Evolutionary conservation across 2,113 vertebrate species (phyloP).

Genomic region (Delphinus delphis): DNA sequence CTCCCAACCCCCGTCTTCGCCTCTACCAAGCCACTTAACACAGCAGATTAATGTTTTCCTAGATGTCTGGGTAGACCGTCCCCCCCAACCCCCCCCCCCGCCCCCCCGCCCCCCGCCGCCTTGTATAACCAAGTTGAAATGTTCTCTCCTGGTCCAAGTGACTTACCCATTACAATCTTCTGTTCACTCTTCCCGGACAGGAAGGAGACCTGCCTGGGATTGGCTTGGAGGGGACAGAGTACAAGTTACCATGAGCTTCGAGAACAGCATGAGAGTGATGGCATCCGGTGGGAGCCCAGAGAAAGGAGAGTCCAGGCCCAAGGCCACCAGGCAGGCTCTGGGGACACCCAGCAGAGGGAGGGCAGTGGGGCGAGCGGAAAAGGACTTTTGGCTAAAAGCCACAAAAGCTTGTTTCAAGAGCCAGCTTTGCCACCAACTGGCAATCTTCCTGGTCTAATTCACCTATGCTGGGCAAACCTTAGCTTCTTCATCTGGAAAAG

Average conservation of each 20-base stretch:
- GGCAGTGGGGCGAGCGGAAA: accelerated
- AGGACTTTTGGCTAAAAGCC: not conserved
- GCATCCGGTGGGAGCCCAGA: accelerated
- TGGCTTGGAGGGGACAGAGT: accelerated
- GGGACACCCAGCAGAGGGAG: not conserved
- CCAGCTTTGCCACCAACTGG: not conserved
- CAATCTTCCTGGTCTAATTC: accelerated
- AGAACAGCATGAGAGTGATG: accelerated
- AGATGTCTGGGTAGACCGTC: accelerated
- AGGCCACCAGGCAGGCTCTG: accelerated
- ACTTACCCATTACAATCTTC: not conserved
- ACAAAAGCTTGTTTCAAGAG: not conserved
- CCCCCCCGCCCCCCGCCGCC: too few species aligned
- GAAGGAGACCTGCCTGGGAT: not conserved
- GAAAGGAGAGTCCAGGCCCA: not conserved
- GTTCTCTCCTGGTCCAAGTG: not conserved
- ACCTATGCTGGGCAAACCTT: accelerated
- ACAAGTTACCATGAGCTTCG: accelerated
- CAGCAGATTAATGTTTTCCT: accelerated
- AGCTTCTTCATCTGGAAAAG: not conserved
- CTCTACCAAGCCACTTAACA: not conserved
- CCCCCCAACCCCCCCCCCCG: accelerated
- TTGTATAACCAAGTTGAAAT: not conserved
- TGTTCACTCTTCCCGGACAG: accelerated
- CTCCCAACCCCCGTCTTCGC: accelerated